A percentile compares a stretch with the other conserved stretches of the same genome.
Conservation (phyloP, 1,140 invertebrate genomes). For the Drosophila neocordata region DNA sequence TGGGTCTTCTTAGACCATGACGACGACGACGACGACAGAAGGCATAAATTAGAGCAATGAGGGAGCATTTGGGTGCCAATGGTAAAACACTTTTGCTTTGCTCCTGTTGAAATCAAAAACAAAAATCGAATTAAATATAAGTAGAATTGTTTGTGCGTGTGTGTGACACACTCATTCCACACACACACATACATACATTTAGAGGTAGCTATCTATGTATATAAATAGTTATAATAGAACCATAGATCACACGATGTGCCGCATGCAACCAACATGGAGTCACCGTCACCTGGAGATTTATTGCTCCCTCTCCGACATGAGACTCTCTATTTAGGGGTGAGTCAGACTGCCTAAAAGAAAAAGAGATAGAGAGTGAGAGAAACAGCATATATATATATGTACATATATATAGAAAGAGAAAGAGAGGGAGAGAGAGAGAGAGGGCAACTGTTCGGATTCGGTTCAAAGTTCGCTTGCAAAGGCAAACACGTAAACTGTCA, state of each 20-base stretch:
- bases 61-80: constrained; percentile 19
- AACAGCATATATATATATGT: background rate
- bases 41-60: constrained; percentile 62
- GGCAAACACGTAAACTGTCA: constrained; percentile 81
- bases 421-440: constrained; percentile 16
- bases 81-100: background rate
- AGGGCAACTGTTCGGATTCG: constrained; percentile 34
- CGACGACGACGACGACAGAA: constrained; percentile 61
- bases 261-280: constrained; percentile 81
- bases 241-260: constrained; percentile 77
- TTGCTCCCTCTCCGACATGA: constrained; percentile 39
- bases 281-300: constrained; percentile 74
- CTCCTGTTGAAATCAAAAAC: constrained; percentile 19
- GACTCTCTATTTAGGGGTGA: constrained; percentile 57
- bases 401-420: background rate
- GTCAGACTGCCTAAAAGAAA: constrained; percentile 15
- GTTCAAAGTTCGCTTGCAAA: constrained; percentile 76
- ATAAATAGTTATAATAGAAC: constrained; percentile 77
- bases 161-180: constrained; percentile 5
- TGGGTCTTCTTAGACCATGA: constrained; percentile 17
- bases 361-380: constrained; percentile 11
- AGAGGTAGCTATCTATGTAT: constrained; percentile 22
- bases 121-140: constrained; percentile 74
- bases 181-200: background rate
- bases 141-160: constrained; percentile 37